Evolutionary conservation across 1,140 invertebrate species (phyloP), one percentile per base, ranked within the genome.

Genomic region (Drosophila ficusphila): DNA sequence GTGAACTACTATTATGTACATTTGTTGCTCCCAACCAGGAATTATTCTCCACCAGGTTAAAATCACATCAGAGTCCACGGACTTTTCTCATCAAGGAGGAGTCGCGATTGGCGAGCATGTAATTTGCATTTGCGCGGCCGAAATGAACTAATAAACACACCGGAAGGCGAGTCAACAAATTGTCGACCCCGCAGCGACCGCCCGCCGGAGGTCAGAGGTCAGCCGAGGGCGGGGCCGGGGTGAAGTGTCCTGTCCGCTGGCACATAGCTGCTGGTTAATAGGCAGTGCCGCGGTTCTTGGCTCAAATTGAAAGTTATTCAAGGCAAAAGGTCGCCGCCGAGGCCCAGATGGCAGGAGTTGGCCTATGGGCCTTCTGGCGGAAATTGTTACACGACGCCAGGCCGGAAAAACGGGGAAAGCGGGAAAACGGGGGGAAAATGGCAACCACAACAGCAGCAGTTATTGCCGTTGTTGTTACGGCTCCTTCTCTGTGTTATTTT

Each of bases 241-340:
- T 2, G 51, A 21, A 31, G 53, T 42, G 65, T 51, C 52, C 52
- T 42, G 65, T 51, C 52, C 52, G 53, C 39, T 73, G 73, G 53
- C 57, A 62, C 62, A 60, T 49, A n/a, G n/a, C n/a, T n/a, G n/a
- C n/a, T n/a, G 71, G 60, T 74, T 83, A 78, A 83, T 83, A 83
- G 79, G 79, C 70, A 71, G 31, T 46, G 47, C 64, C 79, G 75
- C 60, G 79, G 58, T 74, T 71, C 79, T 78, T 71, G 68, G 58
- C 73, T 86, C 62, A 86, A 81, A 85, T 85, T 86, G 76, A 85
- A 85, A 85, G 79, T 86, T 85, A 85, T 81, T 86, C 69, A 81
- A 88, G 75, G 81, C 77, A 68, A 65, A 48, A 47, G 51, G 54
- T 44, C 46, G 34, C 33, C 19, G 54, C 49, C 31, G 54, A 64